Conservation (phyloP, 2,797 vertebrate genomes). For the Rhinatrema bivittatum region DNA sequence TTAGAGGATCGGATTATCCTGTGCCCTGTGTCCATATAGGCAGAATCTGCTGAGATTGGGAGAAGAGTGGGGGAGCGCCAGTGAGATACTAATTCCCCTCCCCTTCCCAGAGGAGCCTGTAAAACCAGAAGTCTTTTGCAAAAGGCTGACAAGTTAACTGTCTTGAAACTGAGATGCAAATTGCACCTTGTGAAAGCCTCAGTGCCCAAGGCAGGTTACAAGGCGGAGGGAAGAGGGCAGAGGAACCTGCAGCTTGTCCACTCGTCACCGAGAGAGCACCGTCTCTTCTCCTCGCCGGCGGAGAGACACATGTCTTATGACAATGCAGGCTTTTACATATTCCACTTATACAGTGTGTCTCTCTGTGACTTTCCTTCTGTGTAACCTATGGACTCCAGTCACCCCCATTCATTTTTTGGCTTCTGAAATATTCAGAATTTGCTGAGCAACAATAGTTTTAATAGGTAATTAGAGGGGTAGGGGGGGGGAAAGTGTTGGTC, state of each 20-base stretch:
- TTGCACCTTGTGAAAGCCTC: conserved; percentile 8
- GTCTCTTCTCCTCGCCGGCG: conserved; percentile 12
- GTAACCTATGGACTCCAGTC: conserved; percentile 8
- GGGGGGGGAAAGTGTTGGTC: no score
- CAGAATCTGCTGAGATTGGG: conserved; percentile 17
- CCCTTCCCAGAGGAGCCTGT: neutral
- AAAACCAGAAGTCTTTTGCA: conserved; percentile 1
- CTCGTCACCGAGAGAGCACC: conserved; percentile 18
- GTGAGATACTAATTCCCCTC: neutral
- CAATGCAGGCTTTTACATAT: conserved; percentile 4
- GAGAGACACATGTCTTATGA: neutral
- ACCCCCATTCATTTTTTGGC: conserved; percentile 14
- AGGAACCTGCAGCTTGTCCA: neutral
- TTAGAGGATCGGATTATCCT: conserved; percentile 85
- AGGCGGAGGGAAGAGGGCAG: conserved; percentile 5
- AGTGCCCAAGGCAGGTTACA: conserved; percentile 9
- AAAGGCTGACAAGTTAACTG: neutral
- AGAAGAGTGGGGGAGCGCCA: neutral
- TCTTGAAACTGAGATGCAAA: neutral
- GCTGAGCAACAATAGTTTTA: conserved; percentile 2
- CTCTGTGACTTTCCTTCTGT: neutral
- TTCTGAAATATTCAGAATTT: neutral
- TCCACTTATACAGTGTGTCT: conserved; percentile 14
- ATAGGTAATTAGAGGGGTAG: conserved; percentile 1
- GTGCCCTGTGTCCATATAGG: conserved; percentile 83